Evolutionary conservation across 2,113 vertebrate species (phyloP), one percentile per base, ranked within the genome.

Genomic region (Chloroceryle aenea): DNA sequence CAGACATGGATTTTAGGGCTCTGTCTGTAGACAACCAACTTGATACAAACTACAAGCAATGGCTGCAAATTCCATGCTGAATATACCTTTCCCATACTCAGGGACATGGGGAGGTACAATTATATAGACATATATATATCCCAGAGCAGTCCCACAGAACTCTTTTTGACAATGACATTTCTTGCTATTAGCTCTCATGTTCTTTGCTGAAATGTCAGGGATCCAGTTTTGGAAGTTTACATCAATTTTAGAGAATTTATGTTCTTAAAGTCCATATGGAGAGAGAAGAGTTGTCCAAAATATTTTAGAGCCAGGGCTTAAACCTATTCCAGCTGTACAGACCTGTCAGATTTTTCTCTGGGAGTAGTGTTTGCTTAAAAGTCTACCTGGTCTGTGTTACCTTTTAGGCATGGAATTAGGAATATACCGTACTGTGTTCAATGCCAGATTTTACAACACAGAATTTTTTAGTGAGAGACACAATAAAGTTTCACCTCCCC

Each of bases 261-360:
- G 17, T 83, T 85, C 66, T 25, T 53, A 50, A 19, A 87, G 25
- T 55, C 42, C 78, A 67, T 73, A 83, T 47, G 58, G 53, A 53
- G 38, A 73, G 22, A 50, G 12, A 59, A 93, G 74, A 63, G 6
- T 3, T 77, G 34, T 88, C 61, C 26, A 86, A 88, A 94, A 78
- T 62, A 61, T n/a, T 87, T 79, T 59, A 36, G 12, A 91, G 14
- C 36, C 53, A 63, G 23, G 27, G 4, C 8, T 75, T 68, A 87
- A 96, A 52, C 18, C 14, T 84, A 22, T 86, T 94, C 56, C 87
- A 88, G 75, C 82, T 90, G 79, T 88, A 47, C n/a, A 92, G 73
- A 74, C 42, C 72, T 84, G 85, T 47, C 19, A 72, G 85, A 67
- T 90, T 95, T 92, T 89, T 26, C 74, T 87, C 50, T 2, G 2